Conservation (phyloP, 2,797 vertebrate species). For the Xerus rutilus region DNA sequence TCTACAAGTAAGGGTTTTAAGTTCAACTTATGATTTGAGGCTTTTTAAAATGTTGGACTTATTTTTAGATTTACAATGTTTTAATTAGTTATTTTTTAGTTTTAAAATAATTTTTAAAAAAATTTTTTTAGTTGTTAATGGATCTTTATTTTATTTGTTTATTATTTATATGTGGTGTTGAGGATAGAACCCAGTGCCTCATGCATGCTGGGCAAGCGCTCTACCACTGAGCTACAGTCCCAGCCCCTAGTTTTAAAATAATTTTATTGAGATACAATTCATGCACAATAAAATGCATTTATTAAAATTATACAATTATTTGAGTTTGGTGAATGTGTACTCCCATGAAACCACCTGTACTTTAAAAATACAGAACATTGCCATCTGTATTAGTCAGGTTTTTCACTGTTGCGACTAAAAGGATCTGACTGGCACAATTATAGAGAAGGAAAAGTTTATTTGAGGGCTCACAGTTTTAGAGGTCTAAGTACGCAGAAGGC, state of each 20-base stretch:
- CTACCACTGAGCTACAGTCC: no score
- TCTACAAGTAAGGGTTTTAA: neutral
- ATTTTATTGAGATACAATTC: neutral
- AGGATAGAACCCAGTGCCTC: no score
- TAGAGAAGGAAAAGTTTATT: no score
- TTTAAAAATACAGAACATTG: neutral
- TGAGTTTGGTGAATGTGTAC: neutral
- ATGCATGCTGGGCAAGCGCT: no score
- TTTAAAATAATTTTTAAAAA: neutral
- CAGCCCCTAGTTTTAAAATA: neutral
- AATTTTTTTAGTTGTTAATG: no score
- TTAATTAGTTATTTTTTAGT: neutral
- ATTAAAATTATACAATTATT: neutral
- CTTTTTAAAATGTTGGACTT: slow-evolving; percentile 5
- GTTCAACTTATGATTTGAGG: neutral
- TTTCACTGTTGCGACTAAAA: no score
- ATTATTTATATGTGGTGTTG: no score
- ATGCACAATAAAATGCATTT: neutral
- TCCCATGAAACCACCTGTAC: neutral
- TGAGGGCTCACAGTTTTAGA: no score
- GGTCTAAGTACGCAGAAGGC: no score
- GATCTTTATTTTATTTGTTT: no score
- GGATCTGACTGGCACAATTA: no score
- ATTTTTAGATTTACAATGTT: neutral
- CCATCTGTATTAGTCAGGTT: no score